Percentiles rank a stretch among this genome's conserved stretches.
Evolutionary conservation across 2,888 invertebrate genomes (phyloP).

Genomic region (Zaprionus bogoriensis): DNA sequence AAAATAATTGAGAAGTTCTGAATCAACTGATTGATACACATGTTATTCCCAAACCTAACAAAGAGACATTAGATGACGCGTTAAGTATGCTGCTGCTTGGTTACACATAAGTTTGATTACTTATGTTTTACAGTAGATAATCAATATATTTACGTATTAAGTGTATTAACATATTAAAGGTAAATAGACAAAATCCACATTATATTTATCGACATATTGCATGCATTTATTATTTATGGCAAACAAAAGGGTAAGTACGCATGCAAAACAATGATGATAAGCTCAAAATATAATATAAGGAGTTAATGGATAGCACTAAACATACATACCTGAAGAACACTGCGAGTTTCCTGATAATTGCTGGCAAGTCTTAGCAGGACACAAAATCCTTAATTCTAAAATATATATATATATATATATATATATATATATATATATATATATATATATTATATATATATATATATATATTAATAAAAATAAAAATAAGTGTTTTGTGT

Average conservation of each 20-base stretch:
- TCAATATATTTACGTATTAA: no score
- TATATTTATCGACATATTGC: neutral
- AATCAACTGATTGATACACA: no score
- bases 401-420: slow-evolving; percentile 28
- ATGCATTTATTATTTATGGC: neutral
- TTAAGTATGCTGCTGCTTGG: no score
- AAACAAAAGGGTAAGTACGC: no score
- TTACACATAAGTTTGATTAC: no score
- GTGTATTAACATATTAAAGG: no score
- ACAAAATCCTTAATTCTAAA: slow-evolving; percentile 89
- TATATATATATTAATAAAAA: slow-evolving; percentile 3
- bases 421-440: slow-evolving; percentile 12
- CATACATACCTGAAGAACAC: slow-evolving; percentile 86
- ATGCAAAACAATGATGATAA: neutral
- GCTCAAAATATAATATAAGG: no score
- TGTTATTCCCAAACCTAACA: no score
- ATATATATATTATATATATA: slow-evolving; percentile 10
- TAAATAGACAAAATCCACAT: no score
- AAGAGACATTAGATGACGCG: no score
- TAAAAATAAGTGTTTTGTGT: neutral
- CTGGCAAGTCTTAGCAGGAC: slow-evolving; percentile 89
- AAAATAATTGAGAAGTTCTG: no score
- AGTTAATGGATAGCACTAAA: neutral
- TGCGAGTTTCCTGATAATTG: slow-evolving; percentile 89
- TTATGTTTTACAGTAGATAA: no score